A percentile compares a stretch with the other conserved stretches of the same genome.
Conservation (phyloP, 2,888 invertebrate genomes). For the Coelogynopora nodosa region DNA sequence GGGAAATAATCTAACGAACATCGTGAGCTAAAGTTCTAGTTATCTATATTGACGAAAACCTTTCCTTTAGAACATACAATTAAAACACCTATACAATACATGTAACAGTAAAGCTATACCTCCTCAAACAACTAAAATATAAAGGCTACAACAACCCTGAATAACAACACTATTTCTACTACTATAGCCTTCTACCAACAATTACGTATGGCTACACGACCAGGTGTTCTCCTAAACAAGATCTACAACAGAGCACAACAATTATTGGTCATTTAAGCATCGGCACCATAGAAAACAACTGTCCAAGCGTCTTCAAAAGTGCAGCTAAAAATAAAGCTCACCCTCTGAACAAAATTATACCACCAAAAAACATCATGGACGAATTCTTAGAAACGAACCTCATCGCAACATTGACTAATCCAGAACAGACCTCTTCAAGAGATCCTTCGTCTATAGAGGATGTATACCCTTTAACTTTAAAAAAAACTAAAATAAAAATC, state of each 20-base stretch:
- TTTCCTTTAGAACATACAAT: neutral
- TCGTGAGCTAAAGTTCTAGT: too few species aligned
- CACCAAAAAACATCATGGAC: neutral
- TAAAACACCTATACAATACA: neutral
- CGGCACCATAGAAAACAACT: neutral
- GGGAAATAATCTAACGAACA: too few species aligned
- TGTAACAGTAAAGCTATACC: neutral
- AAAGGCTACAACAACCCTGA: neutral
- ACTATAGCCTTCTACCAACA: neutral
- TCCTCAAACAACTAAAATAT: neutral
- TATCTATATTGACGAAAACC: too few species aligned
- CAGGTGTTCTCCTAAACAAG: neutral
- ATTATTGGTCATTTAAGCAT: too few species aligned
- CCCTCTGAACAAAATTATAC: neutral
- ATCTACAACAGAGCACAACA: neutral
- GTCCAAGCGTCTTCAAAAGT: neutral
- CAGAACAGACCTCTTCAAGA: neutral
- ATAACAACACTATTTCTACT: neutral
- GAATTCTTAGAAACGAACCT: neutral
- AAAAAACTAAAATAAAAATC: too few species aligned
- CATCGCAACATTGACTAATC: neutral
- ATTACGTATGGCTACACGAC: neutral
- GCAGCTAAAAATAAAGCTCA: neutral
- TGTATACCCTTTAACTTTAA: neutral
- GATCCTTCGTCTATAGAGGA: neutral